A percentile compares a stretch with the other conserved stretches of the same genome.
These are phyloP conservation scores for Cyprinus carpio DNA, from an alignment of 2,113 vertebrate species.

Conservation along the genomic window DNA sequence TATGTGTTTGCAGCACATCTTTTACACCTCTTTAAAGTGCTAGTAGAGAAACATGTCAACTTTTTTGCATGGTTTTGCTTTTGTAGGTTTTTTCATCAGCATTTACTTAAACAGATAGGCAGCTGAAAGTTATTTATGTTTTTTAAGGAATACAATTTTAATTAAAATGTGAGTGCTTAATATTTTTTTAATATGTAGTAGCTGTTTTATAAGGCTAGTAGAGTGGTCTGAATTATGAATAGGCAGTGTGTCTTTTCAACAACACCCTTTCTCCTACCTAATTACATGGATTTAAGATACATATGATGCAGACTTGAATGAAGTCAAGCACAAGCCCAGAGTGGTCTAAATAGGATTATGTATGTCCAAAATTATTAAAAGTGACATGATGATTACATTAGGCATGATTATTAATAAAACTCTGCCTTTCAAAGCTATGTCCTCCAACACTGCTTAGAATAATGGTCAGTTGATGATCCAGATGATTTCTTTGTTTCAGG, in stretches of 20 bases:
- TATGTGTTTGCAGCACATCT: not conserved
- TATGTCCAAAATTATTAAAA: not conserved
- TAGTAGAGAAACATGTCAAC: not conserved
- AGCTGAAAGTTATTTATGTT: not conserved
- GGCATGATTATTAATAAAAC: not conserved
- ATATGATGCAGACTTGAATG: not conserved
- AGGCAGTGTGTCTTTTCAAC: not conserved
- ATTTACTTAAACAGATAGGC: not conserved
- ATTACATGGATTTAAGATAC: not conserved
- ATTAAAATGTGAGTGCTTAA: not conserved
- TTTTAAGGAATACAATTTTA: not conserved
- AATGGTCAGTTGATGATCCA: not conserved
- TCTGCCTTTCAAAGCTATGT: not conserved
- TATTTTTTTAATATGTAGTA: not conserved
- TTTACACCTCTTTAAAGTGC: not conserved
- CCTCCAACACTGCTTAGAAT: not conserved
- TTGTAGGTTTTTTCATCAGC: not conserved
- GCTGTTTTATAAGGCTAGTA: not conserved
- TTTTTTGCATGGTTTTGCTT: not conserved
- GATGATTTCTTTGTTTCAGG: constrained; percentile 63
- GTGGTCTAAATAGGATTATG: not conserved
- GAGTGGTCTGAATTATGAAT: not conserved
- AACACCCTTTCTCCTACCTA: not conserved
- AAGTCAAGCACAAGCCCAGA: not conserved
- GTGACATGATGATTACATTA: not conserved